These are phyloP conservation scores for Patella caerulea DNA, from an alignment of 2,888 invertebrate species.

Conservation along the genomic window DNA sequence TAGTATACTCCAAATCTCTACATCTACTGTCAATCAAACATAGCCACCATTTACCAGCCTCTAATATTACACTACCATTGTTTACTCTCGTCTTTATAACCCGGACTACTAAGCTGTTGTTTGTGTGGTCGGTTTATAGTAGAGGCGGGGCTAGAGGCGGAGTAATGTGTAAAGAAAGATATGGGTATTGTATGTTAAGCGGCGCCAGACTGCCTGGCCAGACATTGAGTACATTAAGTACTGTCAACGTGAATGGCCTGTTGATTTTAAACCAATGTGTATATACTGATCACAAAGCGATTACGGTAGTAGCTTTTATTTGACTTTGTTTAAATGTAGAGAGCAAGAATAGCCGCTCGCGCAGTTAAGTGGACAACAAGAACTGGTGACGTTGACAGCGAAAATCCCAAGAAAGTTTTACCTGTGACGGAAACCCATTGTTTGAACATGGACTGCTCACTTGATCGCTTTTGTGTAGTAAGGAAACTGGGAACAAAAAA, in stretches of 20 bases:
- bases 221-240: slow-evolving; percentile 12
- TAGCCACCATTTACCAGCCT: neutral
- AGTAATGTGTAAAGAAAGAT: neutral
- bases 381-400: no score
- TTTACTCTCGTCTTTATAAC: neutral
- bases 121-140: slow-evolving; percentile 7
- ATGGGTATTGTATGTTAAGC: slow-evolving; percentile 1
- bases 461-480: no score
- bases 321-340: no score
- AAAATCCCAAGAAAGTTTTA: no score
- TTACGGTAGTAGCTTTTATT: no score
- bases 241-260: slow-evolving; percentile 2
- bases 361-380: no score
- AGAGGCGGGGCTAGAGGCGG: slow-evolving; percentile 2
- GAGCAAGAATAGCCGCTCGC: no score
- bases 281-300: neutral
- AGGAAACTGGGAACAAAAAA: no score
- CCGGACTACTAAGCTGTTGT: neutral
- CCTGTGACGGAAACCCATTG: no score
- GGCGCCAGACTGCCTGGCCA: slow-evolving; percentile 4
- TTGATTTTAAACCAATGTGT: slow-evolving; percentile 5
- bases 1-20: slow-evolving; percentile 4
- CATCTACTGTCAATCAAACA: slow-evolving; percentile 8
- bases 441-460: no score
- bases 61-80: neutral